These are phyloP conservation scores for Alcedo atthis DNA, from an alignment of 2,797 vertebrate species.

Conservation along the genomic window DNA sequence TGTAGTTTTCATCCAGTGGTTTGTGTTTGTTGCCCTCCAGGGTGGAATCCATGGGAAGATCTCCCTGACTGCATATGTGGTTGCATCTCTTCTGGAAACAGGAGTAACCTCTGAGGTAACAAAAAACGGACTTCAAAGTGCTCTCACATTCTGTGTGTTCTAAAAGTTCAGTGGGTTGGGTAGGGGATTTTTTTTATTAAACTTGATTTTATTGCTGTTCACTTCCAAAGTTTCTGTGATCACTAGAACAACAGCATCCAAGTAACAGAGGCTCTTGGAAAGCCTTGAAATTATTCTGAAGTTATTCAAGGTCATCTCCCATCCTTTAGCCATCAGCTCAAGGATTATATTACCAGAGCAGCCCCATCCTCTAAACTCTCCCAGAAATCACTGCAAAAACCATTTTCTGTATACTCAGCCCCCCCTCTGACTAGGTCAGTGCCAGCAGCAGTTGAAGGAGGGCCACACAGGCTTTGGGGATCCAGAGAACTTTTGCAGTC, in stretches of 20 bases:
- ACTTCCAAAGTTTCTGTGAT: neutral
- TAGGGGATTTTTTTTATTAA: neutral
- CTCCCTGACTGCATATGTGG: constrained; percentile 91
- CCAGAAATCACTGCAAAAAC: neutral
- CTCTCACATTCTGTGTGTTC: fast-evolving
- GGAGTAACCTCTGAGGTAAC: constrained; percentile 89
- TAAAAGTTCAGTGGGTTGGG: neutral
- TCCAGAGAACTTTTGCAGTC: neutral
- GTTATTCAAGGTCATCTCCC: neutral
- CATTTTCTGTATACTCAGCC: neutral
- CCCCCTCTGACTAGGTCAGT: neutral
- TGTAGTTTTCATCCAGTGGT: neutral
- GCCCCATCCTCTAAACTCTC: neutral
- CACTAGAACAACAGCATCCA: neutral
- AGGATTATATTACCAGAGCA: neutral
- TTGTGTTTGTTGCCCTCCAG: constrained; percentile 73
- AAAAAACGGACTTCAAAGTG: neutral
- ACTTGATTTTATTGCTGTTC: neutral
- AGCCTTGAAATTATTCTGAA: neutral
- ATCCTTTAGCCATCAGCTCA: neutral
- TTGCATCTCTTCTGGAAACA: constrained; percentile 90
- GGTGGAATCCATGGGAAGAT: constrained; percentile 93
- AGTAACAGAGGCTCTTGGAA: neutral
- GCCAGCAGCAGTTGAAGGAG: neutral
- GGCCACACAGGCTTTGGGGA: neutral